phyloP scores from a whole-genome alignment of 2,888 invertebrate species.

The Conops quadrifasciatus region DNA sequence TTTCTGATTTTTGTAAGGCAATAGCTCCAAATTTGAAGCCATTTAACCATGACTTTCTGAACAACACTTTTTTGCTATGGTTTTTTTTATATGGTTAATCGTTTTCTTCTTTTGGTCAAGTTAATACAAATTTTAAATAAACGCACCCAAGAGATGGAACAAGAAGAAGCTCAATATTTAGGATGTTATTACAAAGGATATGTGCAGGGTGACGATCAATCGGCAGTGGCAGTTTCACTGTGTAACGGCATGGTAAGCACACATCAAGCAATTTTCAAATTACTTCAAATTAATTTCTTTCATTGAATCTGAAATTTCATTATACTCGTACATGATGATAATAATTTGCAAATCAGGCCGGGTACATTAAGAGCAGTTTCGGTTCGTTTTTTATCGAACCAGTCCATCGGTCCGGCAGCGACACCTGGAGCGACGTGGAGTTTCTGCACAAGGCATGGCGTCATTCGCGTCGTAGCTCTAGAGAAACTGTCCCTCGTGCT shows the following conservation, averaged over 20 bases:
- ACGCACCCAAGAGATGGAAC: conserved; percentile 64
- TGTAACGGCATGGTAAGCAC: conserved; percentile 80
- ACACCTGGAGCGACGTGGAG: conserved; percentile 61
- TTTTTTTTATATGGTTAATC: background rate
- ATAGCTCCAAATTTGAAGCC: too few relatives aligned
- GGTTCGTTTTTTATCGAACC: conserved; percentile 76
- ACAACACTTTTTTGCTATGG: too few relatives aligned
- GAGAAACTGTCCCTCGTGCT: conserved; percentile 56
- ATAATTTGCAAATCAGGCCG: too few relatives aligned
- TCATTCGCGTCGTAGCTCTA: conserved; percentile 57
- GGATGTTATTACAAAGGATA: conserved; percentile 77
- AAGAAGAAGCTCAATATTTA: conserved; percentile 63
- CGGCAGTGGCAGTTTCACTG: conserved; percentile 76
- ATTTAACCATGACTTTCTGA: too few relatives aligned
- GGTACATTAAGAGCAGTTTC: conserved; percentile 73
- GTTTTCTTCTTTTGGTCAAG: conserved; percentile 53
- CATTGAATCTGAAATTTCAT: too few relatives aligned
- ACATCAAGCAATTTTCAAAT: background rate
- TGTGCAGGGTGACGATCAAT: too few relatives aligned
- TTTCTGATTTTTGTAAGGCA: too few relatives aligned
- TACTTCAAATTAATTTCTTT: too few relatives aligned
- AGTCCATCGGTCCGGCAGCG: conserved; percentile 66
- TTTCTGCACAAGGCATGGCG: conserved; percentile 67
- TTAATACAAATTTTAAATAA: conserved; percentile 68
- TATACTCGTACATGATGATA: too few relatives aligned